These are phyloP conservation scores for Acanthopagrus latus DNA, from an alignment of 2,797 vertebrate genomes.

Conservation along the genomic window DNA sequence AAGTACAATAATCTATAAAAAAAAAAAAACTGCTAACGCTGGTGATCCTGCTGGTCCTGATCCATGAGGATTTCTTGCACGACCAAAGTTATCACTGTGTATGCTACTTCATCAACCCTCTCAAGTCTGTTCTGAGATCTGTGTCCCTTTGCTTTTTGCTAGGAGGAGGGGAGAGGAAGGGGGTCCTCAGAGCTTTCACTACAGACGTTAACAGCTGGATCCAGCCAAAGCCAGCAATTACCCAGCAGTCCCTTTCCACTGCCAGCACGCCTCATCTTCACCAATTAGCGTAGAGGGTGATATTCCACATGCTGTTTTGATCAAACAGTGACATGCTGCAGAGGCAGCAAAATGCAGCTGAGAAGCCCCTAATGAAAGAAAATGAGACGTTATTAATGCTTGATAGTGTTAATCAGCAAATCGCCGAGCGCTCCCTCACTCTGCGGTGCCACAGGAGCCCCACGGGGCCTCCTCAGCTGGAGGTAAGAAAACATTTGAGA, in stretches of 20 bases:
- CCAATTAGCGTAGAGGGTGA: conserved; percentile 76
- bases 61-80: conserved; percentile 31
- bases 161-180: not conserved
- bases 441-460: conserved; percentile 50
- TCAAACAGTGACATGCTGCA: conserved; percentile 69
- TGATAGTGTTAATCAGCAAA: conserved; percentile 74
- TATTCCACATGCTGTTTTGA: conserved; percentile 73
- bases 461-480: conserved; percentile 64
- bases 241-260: conserved; percentile 67
- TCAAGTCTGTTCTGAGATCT: conserved; percentile 46
- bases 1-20: conserved; percentile 50
- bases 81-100: conserved; percentile 23
- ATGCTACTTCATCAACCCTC: conserved; percentile 43
- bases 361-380: conserved; percentile 78
- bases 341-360: conserved; percentile 71
- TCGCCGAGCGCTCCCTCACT: conserved; percentile 50
- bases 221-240: conserved; percentile 72
- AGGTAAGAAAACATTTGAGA: conserved; percentile 71
- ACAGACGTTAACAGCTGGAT: conserved; percentile 61
- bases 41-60: conserved; percentile 8
- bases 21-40: conserved; percentile 2
- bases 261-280: conserved; percentile 73
- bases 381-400: conserved; percentile 78
- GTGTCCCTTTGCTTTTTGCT: conserved; percentile 45
- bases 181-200: conserved; percentile 47